Percentiles rank a stretch among this genome's conserved stretches.
phyloP scores from a whole-genome alignment of 2,888 invertebrate species.

The Troides aeacus region DNA sequence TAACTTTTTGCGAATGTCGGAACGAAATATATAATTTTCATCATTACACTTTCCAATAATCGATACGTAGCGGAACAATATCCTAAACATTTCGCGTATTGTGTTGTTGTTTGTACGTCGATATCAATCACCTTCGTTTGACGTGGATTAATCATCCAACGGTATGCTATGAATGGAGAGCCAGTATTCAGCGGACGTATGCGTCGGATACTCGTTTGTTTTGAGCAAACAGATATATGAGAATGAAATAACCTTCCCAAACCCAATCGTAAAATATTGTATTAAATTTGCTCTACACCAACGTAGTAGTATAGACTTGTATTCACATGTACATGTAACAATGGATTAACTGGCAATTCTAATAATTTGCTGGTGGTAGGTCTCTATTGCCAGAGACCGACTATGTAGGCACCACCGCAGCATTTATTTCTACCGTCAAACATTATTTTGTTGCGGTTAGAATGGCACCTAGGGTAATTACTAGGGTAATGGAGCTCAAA shows the following conservation, averaged over 20 bases:
- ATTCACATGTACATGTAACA: too few relatives aligned
- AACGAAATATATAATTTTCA: background rate
- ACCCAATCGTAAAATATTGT: background rate
- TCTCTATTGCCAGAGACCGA: too few relatives aligned
- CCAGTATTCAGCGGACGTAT: conserved; percentile 15
- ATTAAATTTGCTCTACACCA: background rate
- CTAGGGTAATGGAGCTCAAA: too few relatives aligned
- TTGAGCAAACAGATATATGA: background rate
- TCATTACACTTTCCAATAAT: conserved; percentile 1
- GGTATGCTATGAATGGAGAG: conserved; percentile 31
- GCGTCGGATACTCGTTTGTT: conserved; percentile 23
- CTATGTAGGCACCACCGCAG: too few relatives aligned
- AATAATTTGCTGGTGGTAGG: too few relatives aligned
- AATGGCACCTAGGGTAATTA: too few relatives aligned
- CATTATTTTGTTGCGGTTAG: too few relatives aligned
- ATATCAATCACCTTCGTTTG: conserved; percentile 32
- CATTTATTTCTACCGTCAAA: too few relatives aligned
- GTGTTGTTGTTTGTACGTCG: conserved; percentile 3
- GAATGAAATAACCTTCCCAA: background rate
- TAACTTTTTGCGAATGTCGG: too few relatives aligned
- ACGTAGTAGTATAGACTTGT: background rate
- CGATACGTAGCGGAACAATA: background rate
- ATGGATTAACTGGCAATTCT: too few relatives aligned
- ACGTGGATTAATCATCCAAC: conserved; percentile 32
- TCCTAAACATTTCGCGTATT: conserved; percentile 1